These are phyloP conservation scores for Bostrychus sinensis DNA, from an alignment of 2,113 vertebrate genomes.

Conservation along the genomic window DNA sequence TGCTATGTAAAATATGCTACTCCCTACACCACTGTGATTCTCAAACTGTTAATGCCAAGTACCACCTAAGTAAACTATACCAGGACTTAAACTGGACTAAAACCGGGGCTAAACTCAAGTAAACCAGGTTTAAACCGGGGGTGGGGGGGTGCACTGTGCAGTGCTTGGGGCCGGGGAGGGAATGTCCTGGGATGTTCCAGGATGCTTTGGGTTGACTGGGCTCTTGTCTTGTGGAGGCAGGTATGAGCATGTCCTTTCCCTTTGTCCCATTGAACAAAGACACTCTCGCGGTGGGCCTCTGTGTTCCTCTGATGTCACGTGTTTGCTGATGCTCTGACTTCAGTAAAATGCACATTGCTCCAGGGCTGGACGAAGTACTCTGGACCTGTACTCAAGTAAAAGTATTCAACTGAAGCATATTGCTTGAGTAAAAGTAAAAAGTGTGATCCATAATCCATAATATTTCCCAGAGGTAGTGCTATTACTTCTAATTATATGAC, in stretches of 20 bases:
- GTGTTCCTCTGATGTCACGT: background rate
- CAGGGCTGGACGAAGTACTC: background rate
- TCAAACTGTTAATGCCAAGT: no score
- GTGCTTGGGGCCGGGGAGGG: background rate
- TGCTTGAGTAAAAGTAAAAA: no score
- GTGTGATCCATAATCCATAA: no score
- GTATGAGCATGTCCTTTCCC: conserved; percentile 6
- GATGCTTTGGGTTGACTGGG: conserved; percentile 3
- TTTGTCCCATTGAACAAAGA: conserved; percentile 5
- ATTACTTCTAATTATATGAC: no score
- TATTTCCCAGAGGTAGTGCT: no score
- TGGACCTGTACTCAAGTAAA: background rate
- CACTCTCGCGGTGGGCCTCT: conserved; percentile 3
- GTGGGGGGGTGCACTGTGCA: background rate
- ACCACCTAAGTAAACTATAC: no score
- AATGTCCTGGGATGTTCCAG: background rate
- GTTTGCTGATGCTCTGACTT: background rate
- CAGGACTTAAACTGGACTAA: no score
- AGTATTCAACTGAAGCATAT: no score
- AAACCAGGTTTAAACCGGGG: no score
- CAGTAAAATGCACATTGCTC: background rate
- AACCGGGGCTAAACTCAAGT: no score
- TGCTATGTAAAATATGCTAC: no score
- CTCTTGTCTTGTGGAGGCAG: conserved; percentile 3
- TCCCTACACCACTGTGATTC: no score